Percentiles rank a stretch among this genome's conserved stretches.
phyloP scores from a whole-genome alignment of 2,888 invertebrate species.

The Fabriciana adippe region DNA sequence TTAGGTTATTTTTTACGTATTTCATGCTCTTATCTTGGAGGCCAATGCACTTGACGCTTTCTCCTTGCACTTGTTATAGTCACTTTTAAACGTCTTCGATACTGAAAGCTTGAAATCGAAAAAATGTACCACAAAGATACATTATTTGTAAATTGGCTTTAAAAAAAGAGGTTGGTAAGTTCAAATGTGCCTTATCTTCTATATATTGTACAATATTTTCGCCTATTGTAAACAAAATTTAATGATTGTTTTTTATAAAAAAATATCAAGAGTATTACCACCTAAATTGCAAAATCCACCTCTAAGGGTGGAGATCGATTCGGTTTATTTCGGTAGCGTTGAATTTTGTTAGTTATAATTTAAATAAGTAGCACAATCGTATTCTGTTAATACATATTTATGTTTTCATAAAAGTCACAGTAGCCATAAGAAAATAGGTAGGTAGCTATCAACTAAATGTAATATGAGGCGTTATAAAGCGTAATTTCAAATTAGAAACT shows the following conservation, averaged over 20 bases:
- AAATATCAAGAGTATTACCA: too few relatives aligned
- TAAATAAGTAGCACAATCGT: too few relatives aligned
- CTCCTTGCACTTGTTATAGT: conserved; percentile 48
- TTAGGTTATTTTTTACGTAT: neutral
- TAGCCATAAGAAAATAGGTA: too few relatives aligned
- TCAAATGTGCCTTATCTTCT: neutral
- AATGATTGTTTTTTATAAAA: too few relatives aligned
- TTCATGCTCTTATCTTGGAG: conserved; percentile 2
- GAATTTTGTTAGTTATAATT: too few relatives aligned
- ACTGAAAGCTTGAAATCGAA: conserved; percentile 32
- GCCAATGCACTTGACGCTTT: conserved; percentile 35
- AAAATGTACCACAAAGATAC: conserved; percentile 5
- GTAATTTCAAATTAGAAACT: neutral
- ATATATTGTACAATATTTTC: neutral
- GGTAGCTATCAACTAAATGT: too few relatives aligned
- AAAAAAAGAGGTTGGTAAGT: neutral
- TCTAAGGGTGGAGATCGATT: too few relatives aligned
- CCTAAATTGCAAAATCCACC: too few relatives aligned
- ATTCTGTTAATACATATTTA: too few relatives aligned
- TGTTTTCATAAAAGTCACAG: too few relatives aligned
- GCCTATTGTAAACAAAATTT: neutral
- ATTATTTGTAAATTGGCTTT: neutral
- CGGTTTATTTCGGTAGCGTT: too few relatives aligned
- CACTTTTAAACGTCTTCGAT: conserved; percentile 46
- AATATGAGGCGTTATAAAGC: too few relatives aligned